Conservation (phyloP, 2,113 vertebrate genomes). For the Clarias gariepinus region DNA sequence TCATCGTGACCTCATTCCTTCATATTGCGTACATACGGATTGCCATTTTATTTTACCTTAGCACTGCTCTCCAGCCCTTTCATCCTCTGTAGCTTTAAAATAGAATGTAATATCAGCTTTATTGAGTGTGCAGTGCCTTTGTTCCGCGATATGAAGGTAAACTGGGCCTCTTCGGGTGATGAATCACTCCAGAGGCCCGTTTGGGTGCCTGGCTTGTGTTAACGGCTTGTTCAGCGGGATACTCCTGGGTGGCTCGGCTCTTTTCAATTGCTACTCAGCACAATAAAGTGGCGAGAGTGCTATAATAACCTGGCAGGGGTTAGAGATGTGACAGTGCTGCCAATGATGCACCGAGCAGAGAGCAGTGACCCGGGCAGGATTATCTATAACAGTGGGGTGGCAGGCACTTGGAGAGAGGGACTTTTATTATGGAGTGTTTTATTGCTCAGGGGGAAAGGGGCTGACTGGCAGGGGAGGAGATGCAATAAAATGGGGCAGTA, state of each 20-base stretch:
- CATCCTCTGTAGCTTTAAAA: conserved; percentile 41
- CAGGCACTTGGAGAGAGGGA: conserved; percentile 64
- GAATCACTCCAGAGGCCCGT: conserved; percentile 51
- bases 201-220: conserved; percentile 45
- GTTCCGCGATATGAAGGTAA: conserved; percentile 55
- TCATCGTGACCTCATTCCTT: conserved; percentile 15
- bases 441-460: conserved; percentile 72
- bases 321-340: conserved; percentile 63
- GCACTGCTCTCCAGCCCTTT: conserved; percentile 16
- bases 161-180: conserved; percentile 44
- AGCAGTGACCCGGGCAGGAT: conserved; percentile 68
- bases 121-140: conserved; percentile 52
- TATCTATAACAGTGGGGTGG: conserved; percentile 69
- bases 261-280: conserved; percentile 57
- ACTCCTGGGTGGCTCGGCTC: conserved; percentile 49
- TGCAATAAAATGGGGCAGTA: conserved; percentile 70
- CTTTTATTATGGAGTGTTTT: conserved; percentile 79
- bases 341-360: conserved; percentile 45
- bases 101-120: conserved; percentile 52
- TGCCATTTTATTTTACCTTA: conserved; percentile 32
- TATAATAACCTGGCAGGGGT: conserved; percentile 63
- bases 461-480: conserved; percentile 72
- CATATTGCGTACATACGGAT: conserved; percentile 31
- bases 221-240: conserved; percentile 49
- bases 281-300: conserved; percentile 56